These are phyloP conservation scores for Corbicula japonica DNA, from an alignment of 2,888 invertebrate genomes.

Conservation along the genomic window DNA sequence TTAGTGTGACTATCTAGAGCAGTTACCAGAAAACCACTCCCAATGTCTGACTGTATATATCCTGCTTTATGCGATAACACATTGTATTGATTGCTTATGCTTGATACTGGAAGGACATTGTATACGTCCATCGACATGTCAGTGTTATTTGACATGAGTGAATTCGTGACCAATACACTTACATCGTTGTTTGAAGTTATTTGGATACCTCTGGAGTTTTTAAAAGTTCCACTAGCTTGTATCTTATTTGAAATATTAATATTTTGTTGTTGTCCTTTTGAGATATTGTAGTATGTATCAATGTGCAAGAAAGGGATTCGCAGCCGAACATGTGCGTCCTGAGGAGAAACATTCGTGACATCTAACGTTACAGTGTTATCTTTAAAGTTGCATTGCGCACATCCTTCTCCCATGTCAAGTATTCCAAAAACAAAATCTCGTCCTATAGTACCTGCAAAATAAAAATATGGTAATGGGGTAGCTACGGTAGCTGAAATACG, in stretches of 20 bases:
- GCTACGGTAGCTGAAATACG: no score
- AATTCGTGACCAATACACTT: slow-evolving; percentile 13
- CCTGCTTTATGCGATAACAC: not conserved
- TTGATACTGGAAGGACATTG: slow-evolving; percentile 7
- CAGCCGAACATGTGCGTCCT: not conserved
- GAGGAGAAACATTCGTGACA: slow-evolving; percentile 27
- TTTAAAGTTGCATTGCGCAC: not conserved
- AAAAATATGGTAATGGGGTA: no score
- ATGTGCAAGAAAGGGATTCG: slow-evolving; percentile 13
- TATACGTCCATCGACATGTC: not conserved
- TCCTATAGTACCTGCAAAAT: slow-evolving; percentile 16
- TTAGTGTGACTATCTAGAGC: slow-evolving; percentile 12
- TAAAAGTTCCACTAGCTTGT: slow-evolving; percentile 6
- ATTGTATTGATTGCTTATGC: slow-evolving; percentile 7
- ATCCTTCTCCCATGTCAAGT: not conserved
- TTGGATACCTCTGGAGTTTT: slow-evolving; percentile 7
- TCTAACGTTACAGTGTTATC: not conserved
- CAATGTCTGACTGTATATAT: not conserved
- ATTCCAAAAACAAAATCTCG: slow-evolving; percentile 19
- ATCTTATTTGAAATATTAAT: not conserved
- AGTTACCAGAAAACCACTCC: not conserved
- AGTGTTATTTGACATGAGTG: no score
- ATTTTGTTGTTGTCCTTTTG: not conserved
- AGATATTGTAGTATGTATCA: not conserved
- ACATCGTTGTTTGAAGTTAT: slow-evolving; percentile 4